Evolutionary conservation across 2,113 vertebrate species (phyloP), one percentile per base, ranked within the genome.

Genomic region (Pangasianodon hypophthalmus): DNA sequence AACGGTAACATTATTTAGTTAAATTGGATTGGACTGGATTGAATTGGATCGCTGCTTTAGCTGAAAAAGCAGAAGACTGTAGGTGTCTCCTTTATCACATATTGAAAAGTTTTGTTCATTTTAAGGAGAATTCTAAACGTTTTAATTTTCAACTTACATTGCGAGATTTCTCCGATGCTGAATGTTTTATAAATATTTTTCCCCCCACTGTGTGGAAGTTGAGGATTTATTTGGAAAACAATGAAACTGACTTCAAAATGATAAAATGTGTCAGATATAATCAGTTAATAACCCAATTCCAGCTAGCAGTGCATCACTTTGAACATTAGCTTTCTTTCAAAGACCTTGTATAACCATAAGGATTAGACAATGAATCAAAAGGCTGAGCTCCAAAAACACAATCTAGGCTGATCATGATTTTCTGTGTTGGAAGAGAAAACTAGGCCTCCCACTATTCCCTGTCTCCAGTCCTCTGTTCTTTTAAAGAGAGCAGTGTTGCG

Each of bases 391-490:
- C 26, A 67, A 32, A 60, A 88, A 73, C 64, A 88, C 44, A 46
- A 86, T 85, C 64, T 46, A 58, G 44, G 87, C 75, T 73, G 85
- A 90, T 90, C 32, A 37, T 73, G 80, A 86, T 86, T 77, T 87
- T 60, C n/a, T 60, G 19, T 62, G 86, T 62, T 79, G 48, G 52
- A 19, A 69, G n/a, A 84, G 37, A 85, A 77, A 91, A 83, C 69
- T 88, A 88, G 88, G 90, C 60, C 75, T 88, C 84, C 58, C 69
- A 56, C 62, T 80, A 88, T 88, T 90, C 52, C 84, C 86, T 50
- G 44, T 81, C 60, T 88, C 82, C 81, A 52, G 19, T 58, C 50
- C 82, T 88, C 79, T 64, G 44, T 71, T 86, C 52, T 73, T 56
- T 87, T 90, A 85, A 46, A 81, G 50, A 86, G 69, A 91, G 85